Evolutionary conservation across 1,140 invertebrate species (phyloP), one percentile per base, ranked within the genome.

Genomic region (Cydia strobilella): DNA sequence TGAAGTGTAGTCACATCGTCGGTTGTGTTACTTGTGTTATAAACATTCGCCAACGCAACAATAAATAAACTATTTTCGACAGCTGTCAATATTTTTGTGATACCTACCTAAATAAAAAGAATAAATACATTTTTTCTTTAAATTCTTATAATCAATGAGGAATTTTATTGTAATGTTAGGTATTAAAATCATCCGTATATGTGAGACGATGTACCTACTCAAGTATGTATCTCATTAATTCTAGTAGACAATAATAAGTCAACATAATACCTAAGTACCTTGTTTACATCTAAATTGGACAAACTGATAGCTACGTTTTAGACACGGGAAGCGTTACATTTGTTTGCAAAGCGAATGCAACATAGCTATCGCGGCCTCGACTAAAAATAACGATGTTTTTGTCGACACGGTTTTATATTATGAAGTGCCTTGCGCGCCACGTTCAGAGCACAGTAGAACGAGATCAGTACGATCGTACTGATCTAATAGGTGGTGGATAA

Each of bases 351-450:
- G 80, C 81, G 85, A 91, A 90, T 92, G 86, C 88, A 92, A 86
- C 77, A 90, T 89, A 87, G 88, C 88, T 84, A 77, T 77, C 78
- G 80, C 83, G 88, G 84, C 90, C 89, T 92, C 90, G 86, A 85
- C 88, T 90, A 90, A 91, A 92, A 92, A 91, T 92, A 91, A 87
- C 85, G 79, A 86, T 88, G 88, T 89, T 88, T 88, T 86, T 89
- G 86, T 88, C 82, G 84, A 85, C 81, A 82, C 80, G 82, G 88
- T 86, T 90, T 88, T 86, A 87, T 90, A 90, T 86, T 82, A 82
- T 20, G 84, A 76, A 80, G 78, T 76, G 79, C 78, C 39, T 48
- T 31, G 72, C 72, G 72, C 25, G 10, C 15, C 66, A 7, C 71
- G 42, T 54, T 54, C n/a, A 18, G 18, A 12, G 2, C 71, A 27